Evolutionary conservation across 2,113 vertebrate species (phyloP).

Genomic region (Pelvicachromis taeniatus): DNA sequence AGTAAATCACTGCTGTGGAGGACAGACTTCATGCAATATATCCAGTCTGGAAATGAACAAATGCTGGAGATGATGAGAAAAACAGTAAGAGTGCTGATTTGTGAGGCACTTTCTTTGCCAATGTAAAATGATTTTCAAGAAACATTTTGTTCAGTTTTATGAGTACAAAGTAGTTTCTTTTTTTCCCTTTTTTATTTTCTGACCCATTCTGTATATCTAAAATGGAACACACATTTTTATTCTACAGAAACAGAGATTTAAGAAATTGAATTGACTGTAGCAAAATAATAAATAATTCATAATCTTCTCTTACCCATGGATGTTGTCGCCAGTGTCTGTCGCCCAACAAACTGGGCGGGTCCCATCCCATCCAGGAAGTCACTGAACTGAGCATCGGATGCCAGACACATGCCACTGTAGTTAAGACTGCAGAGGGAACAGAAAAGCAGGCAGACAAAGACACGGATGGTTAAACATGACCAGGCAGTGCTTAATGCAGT

Average conservation of each 20-base stretch:
- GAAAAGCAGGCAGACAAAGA: background rate
- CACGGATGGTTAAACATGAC: background rate
- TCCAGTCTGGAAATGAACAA: background rate
- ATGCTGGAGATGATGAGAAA: background rate
- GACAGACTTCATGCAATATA: background rate
- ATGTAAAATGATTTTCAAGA: background rate
- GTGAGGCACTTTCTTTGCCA: background rate
- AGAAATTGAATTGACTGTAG: background rate
- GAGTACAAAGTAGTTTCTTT: background rate
- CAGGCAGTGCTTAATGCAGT: background rate
- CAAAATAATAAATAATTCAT: background rate
- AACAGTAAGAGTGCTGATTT: background rate
- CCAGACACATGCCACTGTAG: constrained; percentile 95
- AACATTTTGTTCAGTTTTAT: background rate
- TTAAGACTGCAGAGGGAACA: constrained; percentile 80
- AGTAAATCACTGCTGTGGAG: constrained; percentile 1
- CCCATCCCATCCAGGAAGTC: constrained; percentile 98
- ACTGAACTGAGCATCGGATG: constrained; percentile 92
- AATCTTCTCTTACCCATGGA: constrained; percentile 86
- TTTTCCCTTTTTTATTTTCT: background rate
- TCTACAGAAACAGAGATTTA: background rate
- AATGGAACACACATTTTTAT: background rate
- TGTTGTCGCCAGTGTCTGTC: constrained; percentile 96
- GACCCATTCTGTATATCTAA: background rate
- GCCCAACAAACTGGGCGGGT: constrained; percentile 93